Evolutionary conservation across 2,888 invertebrate species (phyloP).

Genomic region (Malachius bipustulatus): DNA sequence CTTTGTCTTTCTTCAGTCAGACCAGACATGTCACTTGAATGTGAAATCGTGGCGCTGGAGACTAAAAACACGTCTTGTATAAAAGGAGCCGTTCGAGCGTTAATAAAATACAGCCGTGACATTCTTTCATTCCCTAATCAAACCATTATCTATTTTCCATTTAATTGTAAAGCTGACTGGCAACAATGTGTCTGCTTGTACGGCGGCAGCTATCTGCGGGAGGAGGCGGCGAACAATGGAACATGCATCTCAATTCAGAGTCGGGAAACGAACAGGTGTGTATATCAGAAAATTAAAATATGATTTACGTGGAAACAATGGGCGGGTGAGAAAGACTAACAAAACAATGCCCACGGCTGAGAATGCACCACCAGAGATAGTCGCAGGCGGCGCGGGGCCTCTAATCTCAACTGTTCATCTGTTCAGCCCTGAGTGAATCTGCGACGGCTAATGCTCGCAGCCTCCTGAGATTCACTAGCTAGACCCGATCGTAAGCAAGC

Average conservation of each 20-base stretch:
- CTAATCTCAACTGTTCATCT: conserved; percentile 31
- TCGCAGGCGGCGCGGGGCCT: conserved; percentile 31
- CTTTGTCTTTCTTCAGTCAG: too few relatives aligned
- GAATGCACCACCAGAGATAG: conserved; percentile 28
- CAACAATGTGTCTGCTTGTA: background rate
- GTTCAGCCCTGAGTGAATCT: conserved; percentile 10
- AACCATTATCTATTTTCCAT: conserved; percentile 2
- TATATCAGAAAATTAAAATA: conserved; percentile 30
- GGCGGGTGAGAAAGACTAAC: conserved; percentile 31
- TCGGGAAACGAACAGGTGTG: conserved; percentile 19
- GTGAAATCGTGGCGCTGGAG: too few relatives aligned
- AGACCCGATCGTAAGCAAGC: too few relatives aligned
- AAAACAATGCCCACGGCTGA: conserved; percentile 30
- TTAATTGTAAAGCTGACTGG: background rate
- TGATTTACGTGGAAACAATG: conserved; percentile 31
- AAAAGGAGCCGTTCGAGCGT: background rate
- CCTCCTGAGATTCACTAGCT: too few relatives aligned
- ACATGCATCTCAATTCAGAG: conserved; percentile 12
- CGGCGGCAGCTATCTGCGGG: background rate
- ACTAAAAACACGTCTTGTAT: too few relatives aligned
- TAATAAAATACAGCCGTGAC: conserved; percentile 6
- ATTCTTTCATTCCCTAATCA: background rate
- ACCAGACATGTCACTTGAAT: too few relatives aligned
- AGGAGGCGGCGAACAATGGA: conserved; percentile 13
- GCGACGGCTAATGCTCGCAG: too few relatives aligned